These are phyloP conservation scores for Mesocentrotus franciscanus DNA, from an alignment of 53 echinoderm and acorn worm genomes.

Conservation along the genomic window DNA sequence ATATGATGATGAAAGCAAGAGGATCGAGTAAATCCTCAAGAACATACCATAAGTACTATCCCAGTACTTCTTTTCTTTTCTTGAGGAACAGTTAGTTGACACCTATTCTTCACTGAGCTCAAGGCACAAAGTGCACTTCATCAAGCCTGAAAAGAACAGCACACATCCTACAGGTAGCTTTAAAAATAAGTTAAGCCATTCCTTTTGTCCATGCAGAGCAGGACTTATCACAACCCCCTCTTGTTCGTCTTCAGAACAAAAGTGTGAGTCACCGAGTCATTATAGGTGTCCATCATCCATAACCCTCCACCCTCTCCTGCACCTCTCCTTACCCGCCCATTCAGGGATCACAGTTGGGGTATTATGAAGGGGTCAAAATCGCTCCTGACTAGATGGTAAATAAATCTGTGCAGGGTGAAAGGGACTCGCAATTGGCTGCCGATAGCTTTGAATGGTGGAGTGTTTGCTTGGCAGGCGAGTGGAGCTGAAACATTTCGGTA, in stretches of 20 bases:
- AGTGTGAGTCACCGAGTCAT: slow-evolving; percentile 14
- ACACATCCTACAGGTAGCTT: neutral
- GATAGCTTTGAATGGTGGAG: neutral
- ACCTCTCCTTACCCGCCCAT: neutral
- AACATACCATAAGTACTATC: neutral
- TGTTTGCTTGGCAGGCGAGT: neutral
- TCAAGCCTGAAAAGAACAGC: slow-evolving; percentile 4
- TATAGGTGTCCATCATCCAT: neutral
- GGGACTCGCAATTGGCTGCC: slow-evolving; percentile 33
- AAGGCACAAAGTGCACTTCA: slow-evolving; percentile 16
- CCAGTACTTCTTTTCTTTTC: neutral
- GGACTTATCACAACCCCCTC: neutral
- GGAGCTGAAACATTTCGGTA: neutral
- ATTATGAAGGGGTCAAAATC: slow-evolving; percentile 32
- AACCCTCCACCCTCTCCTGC: neutral
- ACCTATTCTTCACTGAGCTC: slow-evolving; percentile 6
- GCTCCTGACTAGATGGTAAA: neutral
- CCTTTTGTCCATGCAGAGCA: neutral
- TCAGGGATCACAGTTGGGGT: neutral
- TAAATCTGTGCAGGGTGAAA: slow-evolving; percentile 19
- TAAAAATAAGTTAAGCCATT: neutral
- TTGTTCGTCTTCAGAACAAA: slow-evolving; percentile 22
- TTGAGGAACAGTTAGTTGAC: slow-evolving; percentile 39
- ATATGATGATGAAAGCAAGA: neutral
- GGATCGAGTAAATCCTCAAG: neutral